phyloP scores from a whole-genome alignment of 2,888 invertebrate species.

The Tipula confusa region DNA sequence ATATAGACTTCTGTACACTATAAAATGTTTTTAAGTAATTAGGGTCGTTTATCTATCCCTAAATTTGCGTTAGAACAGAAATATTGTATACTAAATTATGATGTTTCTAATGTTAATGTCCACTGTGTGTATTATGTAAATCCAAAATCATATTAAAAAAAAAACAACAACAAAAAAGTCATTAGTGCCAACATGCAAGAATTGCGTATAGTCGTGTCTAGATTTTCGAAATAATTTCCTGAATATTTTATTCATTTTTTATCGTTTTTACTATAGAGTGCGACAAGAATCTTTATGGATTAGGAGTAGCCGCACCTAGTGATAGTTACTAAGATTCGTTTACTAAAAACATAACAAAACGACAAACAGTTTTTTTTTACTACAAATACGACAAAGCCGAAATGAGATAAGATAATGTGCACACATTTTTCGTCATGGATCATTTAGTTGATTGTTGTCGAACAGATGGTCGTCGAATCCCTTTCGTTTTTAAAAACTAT shows the following conservation, averaged over 20 bases:
- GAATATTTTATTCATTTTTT: neutral
- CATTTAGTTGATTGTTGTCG: neutral
- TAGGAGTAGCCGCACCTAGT: neutral
- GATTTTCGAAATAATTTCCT: neutral
- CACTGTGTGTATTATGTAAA: neutral
- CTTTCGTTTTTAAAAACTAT: neutral
- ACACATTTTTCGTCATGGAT: neutral
- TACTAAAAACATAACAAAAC: neutral
- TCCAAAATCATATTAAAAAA: neutral
- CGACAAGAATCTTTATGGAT: neutral
- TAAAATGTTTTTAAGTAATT: neutral
- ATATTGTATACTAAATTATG: neutral
- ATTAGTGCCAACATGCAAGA: neutral
- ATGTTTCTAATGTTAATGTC: neutral
- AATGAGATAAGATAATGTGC: neutral
- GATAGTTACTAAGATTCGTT: conserved; percentile 3
- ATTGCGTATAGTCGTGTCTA: neutral
- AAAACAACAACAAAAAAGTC: too few relatives aligned
- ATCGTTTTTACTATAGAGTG: neutral
- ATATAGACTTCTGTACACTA: neutral
- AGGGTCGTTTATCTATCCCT: neutral
- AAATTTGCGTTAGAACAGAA: neutral
- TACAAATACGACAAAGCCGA: too few relatives aligned
- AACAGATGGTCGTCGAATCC: conserved; percentile 6
- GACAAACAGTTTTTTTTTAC: neutral